Base-by-base conservation (phyloP, 1,140 invertebrate species). In the Vanessa tameamea region DNA sequence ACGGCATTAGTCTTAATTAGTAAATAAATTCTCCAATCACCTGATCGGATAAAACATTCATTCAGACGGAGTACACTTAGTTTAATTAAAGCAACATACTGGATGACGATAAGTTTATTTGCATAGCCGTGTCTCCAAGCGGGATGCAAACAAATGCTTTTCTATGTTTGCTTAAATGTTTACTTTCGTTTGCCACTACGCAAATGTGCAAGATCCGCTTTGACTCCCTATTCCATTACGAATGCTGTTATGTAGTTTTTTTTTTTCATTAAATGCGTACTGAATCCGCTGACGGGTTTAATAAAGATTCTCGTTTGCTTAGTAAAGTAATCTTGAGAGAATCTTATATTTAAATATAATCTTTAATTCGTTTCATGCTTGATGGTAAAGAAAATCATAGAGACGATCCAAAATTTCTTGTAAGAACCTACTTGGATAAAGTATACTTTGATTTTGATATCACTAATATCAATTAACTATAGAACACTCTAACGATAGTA, bases 161-260 rank as follows among this genome's bases (percentile, higher is more conserved):
- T 84, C 81, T 82, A 82, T 83, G 78, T 77, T 67, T 82, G 67
- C 72, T 79, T 83, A 83, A 86, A 83, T 83, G 82, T 86, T 86
- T 85, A 78, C 82, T 65, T 66, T 50, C 71, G 77, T 78, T 69
- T 80, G 74, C 77, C 80, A 74, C 79, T 83, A 84, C 82, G 85
- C 81, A 87, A 84, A 83, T 81, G 78, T 79, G 77, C 81, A 80
- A 81, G 77, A 76, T 43, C 66, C 77, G 78, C 77, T 81, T 81
- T 84, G 77, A 79, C 71, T 55, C 66, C 47, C 73, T 77, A 77
- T 78, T 72, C 73, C 64, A 75, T 81, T 82, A 80, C 75, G 75
- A 69, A 75, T 71, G 55, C 69, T 78, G 76, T 76, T 73, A 76
- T 78, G 53, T 71, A 63, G 37, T 8, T 43, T 37, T 43, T 43